phyloP scores from a whole-genome alignment of 2,113 vertebrate species.

The Mormyrus iriodes region DNA sequence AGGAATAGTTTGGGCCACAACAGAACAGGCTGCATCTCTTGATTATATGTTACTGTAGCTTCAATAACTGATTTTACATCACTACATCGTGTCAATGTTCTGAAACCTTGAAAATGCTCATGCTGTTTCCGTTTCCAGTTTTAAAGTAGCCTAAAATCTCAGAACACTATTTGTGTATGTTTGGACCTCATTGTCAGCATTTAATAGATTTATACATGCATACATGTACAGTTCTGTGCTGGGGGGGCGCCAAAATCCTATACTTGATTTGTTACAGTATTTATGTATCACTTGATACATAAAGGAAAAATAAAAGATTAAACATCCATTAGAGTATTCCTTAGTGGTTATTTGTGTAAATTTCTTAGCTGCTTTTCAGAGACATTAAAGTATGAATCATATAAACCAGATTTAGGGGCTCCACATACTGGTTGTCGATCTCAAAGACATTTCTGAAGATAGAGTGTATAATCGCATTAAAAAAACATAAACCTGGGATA shows the following conservation, averaged over 20 bases:
- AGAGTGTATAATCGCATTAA: background rate
- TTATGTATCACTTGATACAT: conserved; percentile 27
- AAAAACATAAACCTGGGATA: background rate
- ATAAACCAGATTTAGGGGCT: background rate
- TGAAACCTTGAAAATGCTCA: conserved; percentile 19
- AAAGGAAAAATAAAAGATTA: conserved; percentile 41
- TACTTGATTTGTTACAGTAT: conserved; percentile 51
- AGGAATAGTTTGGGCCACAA: background rate
- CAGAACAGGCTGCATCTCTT: background rate
- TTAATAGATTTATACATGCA: conserved; percentile 51
- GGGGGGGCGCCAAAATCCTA: conserved; percentile 10
- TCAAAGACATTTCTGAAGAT: background rate
- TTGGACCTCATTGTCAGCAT: conserved; percentile 45
- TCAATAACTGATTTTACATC: background rate
- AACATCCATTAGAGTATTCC: conserved; percentile 27
- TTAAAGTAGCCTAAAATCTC: conserved; percentile 45
- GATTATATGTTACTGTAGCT: background rate
- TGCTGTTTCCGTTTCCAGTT: conserved; percentile 24
- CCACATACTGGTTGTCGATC: background rate
- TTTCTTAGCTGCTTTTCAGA: background rate
- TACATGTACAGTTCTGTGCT: conserved; percentile 50
- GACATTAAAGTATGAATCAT: background rate
- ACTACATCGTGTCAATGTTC: conserved; percentile 13
- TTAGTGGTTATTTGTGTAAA: background rate
- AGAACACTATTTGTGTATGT: conserved; percentile 46